Percentiles rank a stretch among this genome's conserved stretches.
Evolutionary conservation across 1,140 invertebrate species (phyloP).

Genomic region (Cherax quadricarinatus): DNA sequence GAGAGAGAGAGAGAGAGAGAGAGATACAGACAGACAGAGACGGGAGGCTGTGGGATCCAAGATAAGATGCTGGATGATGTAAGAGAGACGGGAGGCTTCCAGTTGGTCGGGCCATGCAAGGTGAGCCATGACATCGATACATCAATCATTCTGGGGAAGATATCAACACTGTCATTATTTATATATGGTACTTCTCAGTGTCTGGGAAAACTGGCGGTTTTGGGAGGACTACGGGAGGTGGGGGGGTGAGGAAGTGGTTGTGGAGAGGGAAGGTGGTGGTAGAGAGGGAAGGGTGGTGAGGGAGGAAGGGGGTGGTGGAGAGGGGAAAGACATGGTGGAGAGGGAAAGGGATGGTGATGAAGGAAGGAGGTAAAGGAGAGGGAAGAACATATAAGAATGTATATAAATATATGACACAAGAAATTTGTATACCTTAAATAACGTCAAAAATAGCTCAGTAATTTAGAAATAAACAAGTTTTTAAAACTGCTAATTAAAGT

Average conservation of each 20-base stretch:
- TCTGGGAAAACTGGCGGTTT: background rate
- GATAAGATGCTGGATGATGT: background rate
- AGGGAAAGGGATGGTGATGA: background rate
- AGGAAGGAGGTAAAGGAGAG: background rate
- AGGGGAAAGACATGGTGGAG: background rate
- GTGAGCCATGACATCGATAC: constrained; percentile 20
- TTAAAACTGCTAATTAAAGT: no score
- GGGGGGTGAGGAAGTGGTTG: background rate
- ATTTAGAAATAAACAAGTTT: no score
- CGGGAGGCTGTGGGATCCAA: background rate
- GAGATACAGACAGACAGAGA: background rate
- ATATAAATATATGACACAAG: no score
- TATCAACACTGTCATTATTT: constrained; percentile 49
- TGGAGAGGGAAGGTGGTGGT: background rate
- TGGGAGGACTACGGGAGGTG: background rate
- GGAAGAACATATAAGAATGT: background rate
- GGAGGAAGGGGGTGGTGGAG: background rate
- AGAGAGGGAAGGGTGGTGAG: background rate
- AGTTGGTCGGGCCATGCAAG: background rate
- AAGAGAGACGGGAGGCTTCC: background rate
- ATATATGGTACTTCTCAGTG: constrained; percentile 49
- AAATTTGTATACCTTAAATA: no score
- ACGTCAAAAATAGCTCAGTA: no score
- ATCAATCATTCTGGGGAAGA: constrained; percentile 40
- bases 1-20: background rate